phyloP scores from a whole-genome alignment of 2,113 vertebrate genomes.

The Colossoma macropomum region DNA sequence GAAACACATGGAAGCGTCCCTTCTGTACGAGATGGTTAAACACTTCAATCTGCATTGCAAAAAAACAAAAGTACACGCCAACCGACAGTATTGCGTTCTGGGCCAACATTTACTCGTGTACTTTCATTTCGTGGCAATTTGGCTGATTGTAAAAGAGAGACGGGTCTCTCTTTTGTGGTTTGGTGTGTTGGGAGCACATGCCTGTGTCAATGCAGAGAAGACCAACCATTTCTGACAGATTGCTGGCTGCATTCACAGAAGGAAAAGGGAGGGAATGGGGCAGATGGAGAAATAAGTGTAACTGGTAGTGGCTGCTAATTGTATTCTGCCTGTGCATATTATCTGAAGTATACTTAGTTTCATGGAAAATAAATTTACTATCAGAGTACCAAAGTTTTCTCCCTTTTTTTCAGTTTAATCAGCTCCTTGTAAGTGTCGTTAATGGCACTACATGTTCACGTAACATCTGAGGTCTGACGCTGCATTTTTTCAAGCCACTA shows the following conservation, averaged over 20 bases:
- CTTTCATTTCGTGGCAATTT: slow-evolving; percentile 28
- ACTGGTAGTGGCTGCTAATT: neutral
- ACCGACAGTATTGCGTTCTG: slow-evolving; percentile 38
- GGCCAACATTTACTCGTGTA: slow-evolving; percentile 14
- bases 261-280: neutral
- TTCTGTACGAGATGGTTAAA: slow-evolving; percentile 42
- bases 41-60: slow-evolving; percentile 31
- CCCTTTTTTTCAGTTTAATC: neutral
- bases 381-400: too few species aligned
- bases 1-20: slow-evolving; percentile 46
- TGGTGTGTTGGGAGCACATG: slow-evolving; percentile 19
- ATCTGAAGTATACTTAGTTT: slow-evolving; percentile 6
- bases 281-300: neutral
- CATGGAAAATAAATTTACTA: slow-evolving; percentile 32
- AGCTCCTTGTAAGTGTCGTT: neutral
- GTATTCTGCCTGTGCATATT: slow-evolving; percentile 1
- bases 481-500: neutral
- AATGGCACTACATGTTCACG: neutral
- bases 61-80: slow-evolving; percentile 31
- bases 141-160: slow-evolving; percentile 31
- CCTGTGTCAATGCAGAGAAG: neutral
- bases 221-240: neutral
- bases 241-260: slow-evolving; percentile 7
- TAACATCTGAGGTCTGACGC: neutral
- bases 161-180: slow-evolving; percentile 27